A percentile compares a stretch with the other conserved stretches of the same genome.
Evolutionary conservation across 2,113 vertebrate genomes (phyloP).

Genomic region (Muntiacus muntjak): DNA sequence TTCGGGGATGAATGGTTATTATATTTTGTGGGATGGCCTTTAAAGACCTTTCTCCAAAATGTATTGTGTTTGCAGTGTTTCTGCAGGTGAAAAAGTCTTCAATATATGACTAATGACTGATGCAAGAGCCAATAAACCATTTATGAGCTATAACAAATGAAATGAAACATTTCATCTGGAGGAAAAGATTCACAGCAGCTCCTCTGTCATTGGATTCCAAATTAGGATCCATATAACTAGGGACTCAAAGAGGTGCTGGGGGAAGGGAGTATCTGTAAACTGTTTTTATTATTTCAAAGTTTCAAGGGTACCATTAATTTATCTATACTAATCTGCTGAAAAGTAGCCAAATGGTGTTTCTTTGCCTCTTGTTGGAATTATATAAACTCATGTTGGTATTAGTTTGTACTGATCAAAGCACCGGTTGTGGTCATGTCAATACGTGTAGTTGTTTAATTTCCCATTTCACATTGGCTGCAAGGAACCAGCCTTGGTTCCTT

Average conservation of each 20-base stretch:
- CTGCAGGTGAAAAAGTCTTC: background rate
- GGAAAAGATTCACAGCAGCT: background rate
- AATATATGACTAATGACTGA: background rate
- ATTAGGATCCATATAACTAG: background rate
- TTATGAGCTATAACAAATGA: background rate
- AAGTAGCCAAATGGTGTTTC: background rate
- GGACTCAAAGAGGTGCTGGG: background rate
- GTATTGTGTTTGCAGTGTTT: background rate
- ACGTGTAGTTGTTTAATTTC: background rate
- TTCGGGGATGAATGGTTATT: background rate
- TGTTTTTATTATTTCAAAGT: background rate
- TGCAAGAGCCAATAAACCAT: background rate
- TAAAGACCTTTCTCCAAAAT: conserved; percentile 31
- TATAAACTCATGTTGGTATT: background rate
- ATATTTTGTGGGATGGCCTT: background rate
- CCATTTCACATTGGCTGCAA: background rate
- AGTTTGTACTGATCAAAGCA: background rate
- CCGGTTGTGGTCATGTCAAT: background rate
- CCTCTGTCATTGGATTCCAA: background rate
- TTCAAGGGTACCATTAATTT: background rate
- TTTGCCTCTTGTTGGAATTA: background rate
- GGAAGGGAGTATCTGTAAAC: background rate
- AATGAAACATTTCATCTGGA: background rate
- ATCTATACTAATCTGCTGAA: background rate
- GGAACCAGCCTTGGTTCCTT: background rate